phyloP scores from a whole-genome alignment of 1,140 invertebrate species.

The Babylonia areolata region DNA sequence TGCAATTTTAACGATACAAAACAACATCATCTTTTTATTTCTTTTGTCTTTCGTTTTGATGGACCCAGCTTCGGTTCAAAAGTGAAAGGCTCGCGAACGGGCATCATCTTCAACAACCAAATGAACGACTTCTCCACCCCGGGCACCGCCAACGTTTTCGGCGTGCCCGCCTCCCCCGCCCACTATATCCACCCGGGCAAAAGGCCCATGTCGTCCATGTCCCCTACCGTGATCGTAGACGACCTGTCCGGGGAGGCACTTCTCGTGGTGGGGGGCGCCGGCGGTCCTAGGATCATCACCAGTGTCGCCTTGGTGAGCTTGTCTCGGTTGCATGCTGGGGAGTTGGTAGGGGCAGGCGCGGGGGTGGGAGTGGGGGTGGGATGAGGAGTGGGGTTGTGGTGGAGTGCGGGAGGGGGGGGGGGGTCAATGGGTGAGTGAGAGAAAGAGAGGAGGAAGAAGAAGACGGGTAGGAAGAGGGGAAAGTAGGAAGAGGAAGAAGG shows the following conservation, averaged over 20 bases:
- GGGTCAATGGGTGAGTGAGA: not conserved
- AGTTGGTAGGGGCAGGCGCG: no score
- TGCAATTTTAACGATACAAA: no score
- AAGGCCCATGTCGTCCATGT: constrained; percentile 93
- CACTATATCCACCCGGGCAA: constrained; percentile 90
- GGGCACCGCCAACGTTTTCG: constrained; percentile 84
- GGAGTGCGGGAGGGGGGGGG: no score
- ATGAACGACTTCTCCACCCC: constrained; percentile 97
- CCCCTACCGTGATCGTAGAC: constrained; percentile 88
- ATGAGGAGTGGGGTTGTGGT: no score
- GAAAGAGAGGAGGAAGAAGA: not conserved
- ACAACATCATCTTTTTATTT: no score
- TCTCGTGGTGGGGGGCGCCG: constrained; percentile 90
- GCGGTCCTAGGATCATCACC: constrained; percentile 92
- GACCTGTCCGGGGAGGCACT: constrained; percentile 81
- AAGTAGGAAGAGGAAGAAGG: not conserved
- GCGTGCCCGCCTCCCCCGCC: constrained; percentile 78
- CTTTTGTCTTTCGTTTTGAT: no score
- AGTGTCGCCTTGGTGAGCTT: constrained; percentile 84
- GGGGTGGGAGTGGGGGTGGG: no score
- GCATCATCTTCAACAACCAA: constrained; percentile 93
- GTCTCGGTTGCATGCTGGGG: not conserved
- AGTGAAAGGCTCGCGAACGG: constrained; percentile 82
- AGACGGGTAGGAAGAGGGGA: not conserved
- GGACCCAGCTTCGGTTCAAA: constrained; percentile 77